Evolutionary conservation across 2,797 vertebrate genomes (phyloP).

Genomic region (Eleutherodactylus coqui): DNA sequence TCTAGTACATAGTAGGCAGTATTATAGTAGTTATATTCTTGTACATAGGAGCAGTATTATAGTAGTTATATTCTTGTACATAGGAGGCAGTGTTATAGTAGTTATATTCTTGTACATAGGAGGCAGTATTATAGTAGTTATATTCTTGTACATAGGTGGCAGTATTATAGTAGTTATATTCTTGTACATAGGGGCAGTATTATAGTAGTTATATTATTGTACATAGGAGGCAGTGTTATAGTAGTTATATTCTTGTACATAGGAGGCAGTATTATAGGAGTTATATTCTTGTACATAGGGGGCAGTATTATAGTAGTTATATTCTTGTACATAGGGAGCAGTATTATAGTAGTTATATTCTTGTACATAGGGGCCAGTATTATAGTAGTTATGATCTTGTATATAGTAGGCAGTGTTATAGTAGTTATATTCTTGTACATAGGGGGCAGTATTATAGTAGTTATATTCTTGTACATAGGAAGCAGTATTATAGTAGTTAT

Average conservation of each 20-base stretch:
- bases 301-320: neutral
- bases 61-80: neutral
- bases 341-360: neutral
- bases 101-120: too few relatives aligned
- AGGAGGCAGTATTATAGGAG: neutral
- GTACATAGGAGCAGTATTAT: neutral
- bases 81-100: too few relatives aligned
- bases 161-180: conserved; percentile 17
- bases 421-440: neutral
- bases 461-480: neutral
- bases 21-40: neutral
- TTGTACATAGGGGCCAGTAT: neutral
- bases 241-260: neutral
- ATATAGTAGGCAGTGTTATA: neutral
- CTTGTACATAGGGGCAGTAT: too few relatives aligned
- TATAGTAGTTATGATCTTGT: neutral
- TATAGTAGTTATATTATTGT: too few relatives aligned
- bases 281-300: neutral
- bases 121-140: too few relatives aligned
- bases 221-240: neutral
- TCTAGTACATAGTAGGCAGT: neutral
- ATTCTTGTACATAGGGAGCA: neutral
- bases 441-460: neutral
- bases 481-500: conserved; percentile 6
- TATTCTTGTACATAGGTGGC: neutral